Conservation (phyloP, 2,797 vertebrate species). For the Protosalanx chinensis region DNA sequence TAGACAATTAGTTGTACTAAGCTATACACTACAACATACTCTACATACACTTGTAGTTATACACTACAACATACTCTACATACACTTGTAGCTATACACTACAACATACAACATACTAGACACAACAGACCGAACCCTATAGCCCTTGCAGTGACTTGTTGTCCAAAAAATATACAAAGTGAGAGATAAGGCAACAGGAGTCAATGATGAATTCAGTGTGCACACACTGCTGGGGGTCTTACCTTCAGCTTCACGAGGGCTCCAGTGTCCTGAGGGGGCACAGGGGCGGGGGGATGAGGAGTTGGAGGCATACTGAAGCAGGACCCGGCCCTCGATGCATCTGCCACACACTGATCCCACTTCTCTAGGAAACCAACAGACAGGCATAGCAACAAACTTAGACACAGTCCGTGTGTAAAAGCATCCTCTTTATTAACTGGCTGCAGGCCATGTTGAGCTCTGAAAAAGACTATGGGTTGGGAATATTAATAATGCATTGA, state of each 20-base stretch:
- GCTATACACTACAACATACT: too few species aligned
- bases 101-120: too few species aligned
- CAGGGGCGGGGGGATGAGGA: slow-evolving; percentile 94
- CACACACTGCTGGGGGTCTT: slow-evolving; percentile 34
- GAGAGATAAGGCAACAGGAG: background rate
- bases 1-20: too few species aligned
- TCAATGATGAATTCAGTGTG: background rate
- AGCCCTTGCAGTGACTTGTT: too few species aligned
- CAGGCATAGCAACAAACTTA: slow-evolving; percentile 77
- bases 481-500: background rate
- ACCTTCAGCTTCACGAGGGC: slow-evolving; percentile 97
- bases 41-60: too few species aligned
- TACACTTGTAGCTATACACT: too few species aligned
- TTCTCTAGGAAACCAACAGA: slow-evolving; percentile 99
- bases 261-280: slow-evolving; percentile 94
- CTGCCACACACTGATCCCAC: slow-evolving; percentile 96
- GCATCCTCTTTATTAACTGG: background rate
- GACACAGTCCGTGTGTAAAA: slow-evolving; percentile 59
- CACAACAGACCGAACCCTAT: too few species aligned
- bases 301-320: slow-evolving; percentile 91
- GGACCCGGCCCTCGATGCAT: slow-evolving; percentile 86
- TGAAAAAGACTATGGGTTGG: background rate
- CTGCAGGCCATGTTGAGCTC: too few species aligned
- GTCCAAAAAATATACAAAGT: too few species aligned
- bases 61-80: too few species aligned